Evolutionary conservation across 1,140 invertebrate species (phyloP).

Genomic region (Oedothorax gibbosus): DNA sequence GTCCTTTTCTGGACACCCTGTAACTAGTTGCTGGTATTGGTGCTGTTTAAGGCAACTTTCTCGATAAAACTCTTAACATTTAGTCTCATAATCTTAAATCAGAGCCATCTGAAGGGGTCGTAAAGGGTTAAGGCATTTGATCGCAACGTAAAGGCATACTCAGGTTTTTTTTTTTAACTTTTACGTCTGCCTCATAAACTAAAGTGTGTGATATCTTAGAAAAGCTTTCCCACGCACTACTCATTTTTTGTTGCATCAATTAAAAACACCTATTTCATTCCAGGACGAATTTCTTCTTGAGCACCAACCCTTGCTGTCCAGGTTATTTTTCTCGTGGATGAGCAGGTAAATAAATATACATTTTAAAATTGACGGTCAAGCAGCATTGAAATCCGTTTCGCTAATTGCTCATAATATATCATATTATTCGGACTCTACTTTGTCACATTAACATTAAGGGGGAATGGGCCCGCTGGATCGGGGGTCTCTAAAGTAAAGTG

Average conservation of each 20-base stretch:
- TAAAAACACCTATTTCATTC: not conserved
- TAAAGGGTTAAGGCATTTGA: too few species aligned
- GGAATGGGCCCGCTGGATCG: not conserved
- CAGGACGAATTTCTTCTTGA: constrained; percentile 26
- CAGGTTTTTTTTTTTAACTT: too few species aligned
- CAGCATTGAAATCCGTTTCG: not conserved
- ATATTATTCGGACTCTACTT: not conserved
- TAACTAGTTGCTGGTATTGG: too few species aligned
- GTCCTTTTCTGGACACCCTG: too few species aligned
- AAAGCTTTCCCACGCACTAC: not conserved
- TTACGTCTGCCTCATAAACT: not conserved
- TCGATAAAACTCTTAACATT: too few species aligned
- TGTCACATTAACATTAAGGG: not conserved
- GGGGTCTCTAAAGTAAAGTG: too few species aligned
- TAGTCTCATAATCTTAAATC: too few species aligned
- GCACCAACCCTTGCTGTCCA: constrained; percentile 14
- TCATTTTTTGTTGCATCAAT: not conserved
- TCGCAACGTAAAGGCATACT: too few species aligned
- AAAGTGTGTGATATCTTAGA: not conserved
- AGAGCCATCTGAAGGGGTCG: too few species aligned
- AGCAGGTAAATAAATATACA: constrained; percentile 1
- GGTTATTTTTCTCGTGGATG: constrained; percentile 17
- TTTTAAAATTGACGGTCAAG: not conserved
- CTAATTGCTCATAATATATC: not conserved
- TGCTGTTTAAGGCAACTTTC: too few species aligned